phyloP scores from a whole-genome alignment of 53 echinoderm and acorn worm species.

The Hippasteria phrygiana region DNA sequence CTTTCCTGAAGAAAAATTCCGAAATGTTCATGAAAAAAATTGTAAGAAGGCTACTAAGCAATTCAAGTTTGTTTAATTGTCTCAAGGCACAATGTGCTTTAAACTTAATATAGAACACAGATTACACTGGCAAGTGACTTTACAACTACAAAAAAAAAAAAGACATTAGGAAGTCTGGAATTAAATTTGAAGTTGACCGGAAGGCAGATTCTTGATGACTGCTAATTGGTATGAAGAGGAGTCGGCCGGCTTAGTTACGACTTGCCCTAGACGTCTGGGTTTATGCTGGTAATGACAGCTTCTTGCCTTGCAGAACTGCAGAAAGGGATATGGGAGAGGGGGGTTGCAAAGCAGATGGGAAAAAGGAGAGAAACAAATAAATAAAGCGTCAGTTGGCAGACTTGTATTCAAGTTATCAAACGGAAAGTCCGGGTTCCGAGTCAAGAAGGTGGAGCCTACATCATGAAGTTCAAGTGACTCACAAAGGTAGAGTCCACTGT shows the following conservation, averaged over 20 bases:
- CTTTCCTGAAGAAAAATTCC: no score
- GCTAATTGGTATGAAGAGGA: not conserved
- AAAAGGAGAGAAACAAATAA: not conserved
- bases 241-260: not conserved
- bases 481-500: no score
- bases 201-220: constrained; percentile 4
- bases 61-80: constrained; percentile 23
- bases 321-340: not conserved
- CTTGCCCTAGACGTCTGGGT: not conserved
- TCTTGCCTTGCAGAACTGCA: constrained; percentile 95
- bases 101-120: not conserved
- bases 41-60: no score
- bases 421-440: no score
- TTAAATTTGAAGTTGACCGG: not conserved
- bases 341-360: not conserved
- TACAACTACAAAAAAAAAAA: constrained; percentile 32
- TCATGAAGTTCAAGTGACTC: no score
- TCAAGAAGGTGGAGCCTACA: no score
- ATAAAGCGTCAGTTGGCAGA: not conserved
- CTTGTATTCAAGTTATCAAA: no score
- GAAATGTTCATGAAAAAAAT: no score
- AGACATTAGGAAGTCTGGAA: not conserved
- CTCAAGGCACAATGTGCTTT: constrained; percentile 13
- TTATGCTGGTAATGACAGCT: constrained; percentile 97
- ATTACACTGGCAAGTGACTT: constrained; percentile 14